Conservation (phyloP, 2,113 vertebrate species). For the Phyllopteryx taeniolatus region DNA sequence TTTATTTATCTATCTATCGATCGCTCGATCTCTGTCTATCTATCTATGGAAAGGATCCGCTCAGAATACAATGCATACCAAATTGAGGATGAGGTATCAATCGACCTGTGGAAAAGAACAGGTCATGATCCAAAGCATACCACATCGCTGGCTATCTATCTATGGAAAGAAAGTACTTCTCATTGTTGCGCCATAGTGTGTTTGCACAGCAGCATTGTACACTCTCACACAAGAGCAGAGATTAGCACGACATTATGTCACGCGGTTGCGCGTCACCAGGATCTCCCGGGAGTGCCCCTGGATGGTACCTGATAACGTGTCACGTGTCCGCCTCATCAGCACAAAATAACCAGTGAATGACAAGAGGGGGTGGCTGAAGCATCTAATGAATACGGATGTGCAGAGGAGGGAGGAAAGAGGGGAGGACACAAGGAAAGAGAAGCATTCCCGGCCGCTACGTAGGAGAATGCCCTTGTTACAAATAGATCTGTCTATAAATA, state of each 20-base stretch:
- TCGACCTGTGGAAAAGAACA: background rate
- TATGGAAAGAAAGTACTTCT: constrained; percentile 3
- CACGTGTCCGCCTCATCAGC: constrained; percentile 10
- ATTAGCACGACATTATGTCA: constrained; percentile 47
- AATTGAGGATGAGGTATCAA: too few relatives aligned
- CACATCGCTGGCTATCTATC: constrained; percentile 15
- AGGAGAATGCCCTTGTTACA: constrained; percentile 66
- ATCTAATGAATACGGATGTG: background rate
- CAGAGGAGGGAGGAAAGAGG: constrained; percentile 19
- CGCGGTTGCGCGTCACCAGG: constrained; percentile 54
- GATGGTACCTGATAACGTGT: constrained; percentile 54
- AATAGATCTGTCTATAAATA: constrained; percentile 74
- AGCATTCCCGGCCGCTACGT: constrained; percentile 37
- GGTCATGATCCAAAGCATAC: background rate
- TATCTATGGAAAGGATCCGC: background rate
- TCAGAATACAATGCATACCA: background rate
- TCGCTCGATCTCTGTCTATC: too few relatives aligned
- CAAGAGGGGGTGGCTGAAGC: constrained; percentile 11
- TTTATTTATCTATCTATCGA: too few relatives aligned
- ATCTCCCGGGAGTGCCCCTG: constrained; percentile 62
- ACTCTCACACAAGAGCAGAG: constrained; percentile 28
- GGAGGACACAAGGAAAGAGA: constrained; percentile 25
- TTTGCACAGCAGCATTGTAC: constrained; percentile 10
- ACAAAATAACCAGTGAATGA: constrained; percentile 6
- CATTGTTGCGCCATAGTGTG: constrained; percentile 8